Base-by-base conservation (phyloP, 2,888 invertebrate genomes). In the Fragum fragum region DNA sequence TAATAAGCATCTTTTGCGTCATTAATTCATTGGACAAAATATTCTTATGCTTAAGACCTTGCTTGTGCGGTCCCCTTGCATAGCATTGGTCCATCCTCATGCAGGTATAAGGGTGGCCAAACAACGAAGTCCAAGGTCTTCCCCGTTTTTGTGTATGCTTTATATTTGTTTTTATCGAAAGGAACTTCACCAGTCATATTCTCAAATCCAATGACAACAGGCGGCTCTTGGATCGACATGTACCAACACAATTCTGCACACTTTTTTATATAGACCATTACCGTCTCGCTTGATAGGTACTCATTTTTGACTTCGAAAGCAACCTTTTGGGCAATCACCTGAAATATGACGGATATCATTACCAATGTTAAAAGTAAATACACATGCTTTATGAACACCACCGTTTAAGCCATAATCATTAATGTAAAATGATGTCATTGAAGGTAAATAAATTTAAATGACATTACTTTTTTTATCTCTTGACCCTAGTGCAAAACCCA, bases 221-320 rank as follows among this genome's bases (percentile, higher is more conserved):
- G 61, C 6, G 61, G 61, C 29, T 28, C 32, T 61, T 61, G 61
- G 2, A 61, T 32, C 1, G 29, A 7, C 61, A 61, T 61, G 11
- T 18, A 29, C 61, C 61, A 61, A n/a, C 61, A 61, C 18, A 61
- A 32, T 26, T 61, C 61, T 32, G 61, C 32, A 32, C 61, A 61
- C n/a, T 57, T 57, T 11, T 23, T n/a, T 11, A 57, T 57, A 26
- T 23, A 57, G 3, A 23, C 57, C 23, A 57, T 57, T 7, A 57
- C 28, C 3, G 57, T 23, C 23, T 57, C 14, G 7, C 23, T 23
- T 57, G 11, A 14, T 26, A 26, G 6, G 14, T 23, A 23, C 7
- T 57, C 57, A n/a, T 26, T n/a, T 2, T 21, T 57, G 6, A 23
- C 14, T 2, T 57, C 57, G 11, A 57, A 57, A 14, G 57, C 57